Evolutionary conservation across 2,797 vertebrate genomes (phyloP), one percentile per base, ranked within the genome.

Genomic region (Arctocebus calabarensis): DNA sequence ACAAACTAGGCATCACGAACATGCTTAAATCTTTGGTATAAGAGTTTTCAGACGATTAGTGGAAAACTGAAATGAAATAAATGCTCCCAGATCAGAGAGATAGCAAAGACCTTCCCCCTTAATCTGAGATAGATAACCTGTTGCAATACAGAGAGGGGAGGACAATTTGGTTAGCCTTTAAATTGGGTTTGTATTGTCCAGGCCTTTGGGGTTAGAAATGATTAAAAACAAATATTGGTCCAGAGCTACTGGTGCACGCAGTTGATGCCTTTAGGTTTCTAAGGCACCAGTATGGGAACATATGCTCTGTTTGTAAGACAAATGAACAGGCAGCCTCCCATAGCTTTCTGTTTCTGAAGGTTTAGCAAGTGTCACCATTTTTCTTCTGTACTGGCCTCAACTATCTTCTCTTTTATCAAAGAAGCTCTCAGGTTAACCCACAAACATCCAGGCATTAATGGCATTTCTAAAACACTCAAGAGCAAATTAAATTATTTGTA

Each of bases 221-320:
- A 98, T 98, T 98, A 98, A 98, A 98, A 98, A 98, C 91, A 97
- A 97, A 96, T 97, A 98, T 97, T 97, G 97, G 94, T 97, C 97
- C 98, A 96, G 48, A 52, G 88, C 95, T 97, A 97, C 97, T 98
- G 98, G 97, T 97, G 98, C 98, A 96, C 91, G 96, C 20, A 96
- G 88, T 95, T 88, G 97, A 97, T 96, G 97, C 97, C 98, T 97
- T 96, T 96, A 98, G 97, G 88, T 98, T 97, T 98, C 97, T 97
- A 92, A 97, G 97, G 97, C 97, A 95, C 96, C 92, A 75, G 93
- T 95, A 95, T n/a, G 45, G 91, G 89, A 97, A 97, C 55, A n/a
- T 97, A 96, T 45, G 85, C 83, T 95, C 89, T 25, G 78, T 86
- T 91, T 97, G 93, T 97, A 96, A 96, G 96, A 97, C 94, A 96